Base-by-base conservation (phyloP, 1,140 invertebrate genomes). In the Neodiprion fabricii region DNA sequence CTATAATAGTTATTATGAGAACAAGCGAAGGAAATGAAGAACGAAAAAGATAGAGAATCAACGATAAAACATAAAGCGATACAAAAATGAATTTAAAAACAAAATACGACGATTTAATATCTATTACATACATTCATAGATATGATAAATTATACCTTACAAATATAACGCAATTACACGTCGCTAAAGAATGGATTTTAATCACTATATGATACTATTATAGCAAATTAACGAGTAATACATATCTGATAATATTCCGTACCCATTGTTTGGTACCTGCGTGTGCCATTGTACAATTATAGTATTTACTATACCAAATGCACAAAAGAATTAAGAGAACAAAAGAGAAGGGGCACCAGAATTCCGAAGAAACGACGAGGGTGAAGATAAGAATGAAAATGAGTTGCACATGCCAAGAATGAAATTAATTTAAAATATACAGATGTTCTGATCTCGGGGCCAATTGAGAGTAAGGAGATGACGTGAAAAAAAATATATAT, bases 201-300 rank as follows among this genome's bases (percentile, higher is more conserved):
- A 65, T 65, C 2, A 21, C 7, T 65, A 65, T 7, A 65, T 7
- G 61, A 65, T 14, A 14, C 17, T 14, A 65, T 65, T 65, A 21
- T 65, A 14, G 17, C 11, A 69, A 69, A 7, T 47, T 3, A 23
- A 69, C 67, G 67, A 69, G 67, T 69, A 69, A 61, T 69, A 69
- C 67, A 69, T 69, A 69, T 69, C 67, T 69, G 11, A 69, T 69
- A 61, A 14, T 14, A 61, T 61, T 61, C 53, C 53, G 53, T 14
- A 61, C 28, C 28, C 28, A 40, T 40, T 40, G 28, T 40, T 5
- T 40, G 28, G 28, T 40, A 40, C 28, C 28, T 40, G 28, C 1
- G 28, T 40, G 28, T 40, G 28, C 28, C 28, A 40, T 4, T 5
- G 28, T 40, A 40, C 28, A 40, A 40, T 40, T 40, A 40, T 40